A percentile compares a stretch with the other conserved stretches of the same genome.
These are phyloP conservation scores for Eleutherodactylus coqui DNA, from an alignment of 2,797 vertebrate species.

Conservation along the genomic window DNA sequence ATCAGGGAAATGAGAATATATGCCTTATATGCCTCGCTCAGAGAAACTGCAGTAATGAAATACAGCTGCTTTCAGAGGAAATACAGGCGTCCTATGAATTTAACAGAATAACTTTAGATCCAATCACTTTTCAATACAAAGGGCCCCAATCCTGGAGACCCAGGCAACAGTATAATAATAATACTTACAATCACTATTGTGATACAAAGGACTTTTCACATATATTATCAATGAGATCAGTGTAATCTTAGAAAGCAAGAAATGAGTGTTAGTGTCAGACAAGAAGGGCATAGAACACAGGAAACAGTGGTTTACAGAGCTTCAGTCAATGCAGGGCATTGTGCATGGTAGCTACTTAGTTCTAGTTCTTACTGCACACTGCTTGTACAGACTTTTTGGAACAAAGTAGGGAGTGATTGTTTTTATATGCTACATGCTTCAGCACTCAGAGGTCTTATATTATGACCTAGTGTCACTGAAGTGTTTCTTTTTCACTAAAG, in stretches of 20 bases:
- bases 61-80: conserved; percentile 54
- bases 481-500: background rate
- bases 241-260: background rate
- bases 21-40: conserved; percentile 44
- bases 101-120: background rate
- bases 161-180: background rate
- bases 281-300: background rate
- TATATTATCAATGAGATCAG: conserved; percentile 12
- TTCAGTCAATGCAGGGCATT: background rate
- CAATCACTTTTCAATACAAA: background rate
- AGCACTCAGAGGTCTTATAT: background rate
- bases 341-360: background rate
- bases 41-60: conserved; percentile 42
- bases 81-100: conserved; percentile 21
- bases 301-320: background rate
- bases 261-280: background rate
- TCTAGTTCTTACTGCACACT: background rate
- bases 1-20: conserved; percentile 37
- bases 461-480: background rate
- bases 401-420: background rate
- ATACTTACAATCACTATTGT: background rate
- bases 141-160: background rate
- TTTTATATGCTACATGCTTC: background rate
- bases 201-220: background rate
- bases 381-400: background rate